These are phyloP conservation scores for Drosophila siamana DNA, from an alignment of 2,888 invertebrate genomes.

Conservation along the genomic window DNA sequence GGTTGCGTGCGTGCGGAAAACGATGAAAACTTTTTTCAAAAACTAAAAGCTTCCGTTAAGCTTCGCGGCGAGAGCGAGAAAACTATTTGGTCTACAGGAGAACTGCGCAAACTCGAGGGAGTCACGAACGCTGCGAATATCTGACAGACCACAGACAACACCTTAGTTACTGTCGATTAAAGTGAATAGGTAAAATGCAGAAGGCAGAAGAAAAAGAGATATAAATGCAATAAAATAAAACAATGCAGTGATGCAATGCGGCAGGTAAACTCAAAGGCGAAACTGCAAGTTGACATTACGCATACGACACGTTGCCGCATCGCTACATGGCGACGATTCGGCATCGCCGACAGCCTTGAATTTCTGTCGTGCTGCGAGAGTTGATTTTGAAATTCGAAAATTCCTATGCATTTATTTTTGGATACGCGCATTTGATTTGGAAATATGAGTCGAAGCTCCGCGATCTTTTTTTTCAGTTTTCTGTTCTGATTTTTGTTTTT, in stretches of 20 bases:
- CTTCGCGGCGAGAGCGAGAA: slow-evolving; percentile 65
- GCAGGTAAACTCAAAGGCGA: slow-evolving; percentile 21
- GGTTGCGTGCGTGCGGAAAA: slow-evolving; percentile 74
- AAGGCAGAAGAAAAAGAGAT: too few species aligned
- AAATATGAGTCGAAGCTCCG: slow-evolving; percentile 80
- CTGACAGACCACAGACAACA: slow-evolving; percentile 20
- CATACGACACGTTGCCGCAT: slow-evolving; percentile 44
- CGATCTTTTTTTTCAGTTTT: background rate
- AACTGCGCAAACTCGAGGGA: slow-evolving; percentile 70
- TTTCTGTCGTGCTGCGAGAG: slow-evolving; percentile 22
- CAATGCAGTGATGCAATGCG: slow-evolving; percentile 2
- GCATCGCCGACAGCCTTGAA: slow-evolving; percentile 64
- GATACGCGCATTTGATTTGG: slow-evolving; percentile 73
- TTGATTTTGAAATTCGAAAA: slow-evolving; percentile 59
- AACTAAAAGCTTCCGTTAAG: slow-evolving; percentile 50
- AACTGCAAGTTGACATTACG: slow-evolving; percentile 34
- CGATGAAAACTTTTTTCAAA: slow-evolving; percentile 37
- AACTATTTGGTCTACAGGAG: slow-evolving; percentile 38
- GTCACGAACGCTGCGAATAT: slow-evolving; percentile 21
- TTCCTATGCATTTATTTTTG: slow-evolving; percentile 61
- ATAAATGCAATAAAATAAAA: background rate
- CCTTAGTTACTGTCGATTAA: background rate
- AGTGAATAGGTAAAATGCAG: slow-evolving; percentile 3
- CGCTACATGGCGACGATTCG: background rate
- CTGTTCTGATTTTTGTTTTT: background rate